Base-by-base conservation (phyloP, 2,888 invertebrate species). In the Pachliopta kotzebuea region DNA sequence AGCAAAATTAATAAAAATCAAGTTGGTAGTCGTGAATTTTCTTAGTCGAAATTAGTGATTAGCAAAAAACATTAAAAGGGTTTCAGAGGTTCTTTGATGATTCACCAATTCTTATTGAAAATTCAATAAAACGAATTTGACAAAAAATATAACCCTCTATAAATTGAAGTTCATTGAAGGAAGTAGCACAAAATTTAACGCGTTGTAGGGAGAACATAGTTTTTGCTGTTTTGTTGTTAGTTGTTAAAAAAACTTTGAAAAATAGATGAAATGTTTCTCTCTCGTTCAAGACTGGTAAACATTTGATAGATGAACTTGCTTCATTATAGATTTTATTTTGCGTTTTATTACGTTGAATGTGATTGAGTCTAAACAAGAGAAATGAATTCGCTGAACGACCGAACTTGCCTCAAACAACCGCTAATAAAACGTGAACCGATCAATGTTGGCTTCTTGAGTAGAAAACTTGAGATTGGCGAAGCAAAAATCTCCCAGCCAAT, bases 261-360 rank as follows among this genome's bases (percentile, higher is more conserved):
- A 18, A 45, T 45, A 18, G 4, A 45, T 45, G 42, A 23, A 20
- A 52, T 52, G 26, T 60, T 31, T 21, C 49, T n/a, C 56, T 18
- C 17, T 23, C 52, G 42, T 31, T 76, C 74, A 78, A 83, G 83
- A 82, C 84, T 74, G 77, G 80, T 79, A 83, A 86, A 89, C 85
- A 86, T 88, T 87, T 84, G 80, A 77, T 74, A 80, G 78, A 84
- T 80, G 77, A 83, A 87, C 78, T 87, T 81, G 71, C 75, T 77
- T 86, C 85, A 87, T 87, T 87, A 85, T 78, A 78, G 83, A 81
- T 86, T 86, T 87, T 86, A 86, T 86, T 85, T 84, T 80, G 79
- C 74, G 71, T 83, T 88, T 86, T 85, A 86, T 81, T 76, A 76
- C 74, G 71, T 75, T 74, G 72, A 79, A 84, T 84, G 83, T 83